A percentile compares a stretch with the other conserved stretches of the same genome.
phyloP scores from a whole-genome alignment of 2,888 invertebrate genomes.

The Macaria liturata region DNA sequence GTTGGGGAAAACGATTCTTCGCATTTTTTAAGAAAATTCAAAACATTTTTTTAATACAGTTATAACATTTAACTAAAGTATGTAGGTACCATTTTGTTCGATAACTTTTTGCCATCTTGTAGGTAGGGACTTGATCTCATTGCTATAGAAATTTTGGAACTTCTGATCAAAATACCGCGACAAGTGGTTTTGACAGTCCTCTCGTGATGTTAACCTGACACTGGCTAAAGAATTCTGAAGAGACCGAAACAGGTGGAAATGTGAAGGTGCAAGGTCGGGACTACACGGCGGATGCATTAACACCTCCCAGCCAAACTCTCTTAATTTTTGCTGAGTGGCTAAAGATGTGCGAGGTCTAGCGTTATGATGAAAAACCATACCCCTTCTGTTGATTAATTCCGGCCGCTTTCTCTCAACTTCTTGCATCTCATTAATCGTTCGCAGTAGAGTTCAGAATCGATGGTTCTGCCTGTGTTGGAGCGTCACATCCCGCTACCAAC shows the following conservation, averaged over 20 bases:
- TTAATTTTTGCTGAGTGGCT: conserved; percentile 23
- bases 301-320: conserved; percentile 17
- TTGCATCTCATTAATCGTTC: conserved; percentile 40
- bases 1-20: no score
- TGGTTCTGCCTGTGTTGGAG: conserved; percentile 15
- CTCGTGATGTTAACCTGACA: no score
- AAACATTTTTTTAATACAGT: no score
- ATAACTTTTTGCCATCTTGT: no score
- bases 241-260: conserved; percentile 13
- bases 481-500: no score
- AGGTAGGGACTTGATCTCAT: no score
- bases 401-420: conserved; percentile 11
- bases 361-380: conserved; percentile 28
- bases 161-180: no score
- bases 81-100: no score
- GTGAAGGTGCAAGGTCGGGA: conserved; percentile 9
- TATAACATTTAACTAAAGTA: no score
- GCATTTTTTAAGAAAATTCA: no score
- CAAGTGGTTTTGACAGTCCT: no score
- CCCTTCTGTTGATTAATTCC: conserved; percentile 8
- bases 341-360: conserved; percentile 15
- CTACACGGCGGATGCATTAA: conserved; percentile 15
- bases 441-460: conserved; percentile 33
- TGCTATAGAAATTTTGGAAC: no score
- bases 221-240: neutral